Evolutionary conservation across 2,888 invertebrate species (phyloP).

Genomic region (Podabrus alpinus): DNA sequence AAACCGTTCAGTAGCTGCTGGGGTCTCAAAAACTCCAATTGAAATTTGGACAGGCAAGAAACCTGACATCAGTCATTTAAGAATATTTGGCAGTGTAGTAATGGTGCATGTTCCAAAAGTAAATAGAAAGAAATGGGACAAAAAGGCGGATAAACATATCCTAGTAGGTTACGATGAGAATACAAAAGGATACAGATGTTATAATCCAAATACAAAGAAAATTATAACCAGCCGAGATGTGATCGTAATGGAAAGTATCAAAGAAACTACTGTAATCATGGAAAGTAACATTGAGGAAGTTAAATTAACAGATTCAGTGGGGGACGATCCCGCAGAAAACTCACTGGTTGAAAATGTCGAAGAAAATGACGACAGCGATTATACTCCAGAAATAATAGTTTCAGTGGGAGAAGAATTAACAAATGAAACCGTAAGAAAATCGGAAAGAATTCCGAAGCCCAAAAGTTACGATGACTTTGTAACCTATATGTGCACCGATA

Average conservation of each 20-base stretch:
- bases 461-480: background rate
- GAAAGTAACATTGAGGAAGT: background rate
- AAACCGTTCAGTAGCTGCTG: constrained; percentile 31
- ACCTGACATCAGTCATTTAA: constrained; percentile 21
- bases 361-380: background rate
- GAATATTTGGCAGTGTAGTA: constrained; percentile 33
- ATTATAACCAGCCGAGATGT: background rate
- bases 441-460: background rate
- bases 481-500: background rate
- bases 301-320: background rate
- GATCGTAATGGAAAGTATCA: background rate
- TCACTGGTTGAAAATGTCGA: background rate
- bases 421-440: background rate
- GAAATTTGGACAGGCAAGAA: constrained; percentile 40
- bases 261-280: background rate
- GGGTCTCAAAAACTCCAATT: constrained; percentile 39
- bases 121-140: constrained; percentile 25
- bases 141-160: constrained; percentile 12
- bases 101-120: constrained; percentile 28
- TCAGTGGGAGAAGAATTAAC: background rate
- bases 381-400: background rate
- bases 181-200: background rate
- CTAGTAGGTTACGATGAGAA: background rate
- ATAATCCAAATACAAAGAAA: background rate
- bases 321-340: background rate